Evolutionary conservation across 2,888 invertebrate genomes (phyloP).

Genomic region (Melanargia galathea): DNA sequence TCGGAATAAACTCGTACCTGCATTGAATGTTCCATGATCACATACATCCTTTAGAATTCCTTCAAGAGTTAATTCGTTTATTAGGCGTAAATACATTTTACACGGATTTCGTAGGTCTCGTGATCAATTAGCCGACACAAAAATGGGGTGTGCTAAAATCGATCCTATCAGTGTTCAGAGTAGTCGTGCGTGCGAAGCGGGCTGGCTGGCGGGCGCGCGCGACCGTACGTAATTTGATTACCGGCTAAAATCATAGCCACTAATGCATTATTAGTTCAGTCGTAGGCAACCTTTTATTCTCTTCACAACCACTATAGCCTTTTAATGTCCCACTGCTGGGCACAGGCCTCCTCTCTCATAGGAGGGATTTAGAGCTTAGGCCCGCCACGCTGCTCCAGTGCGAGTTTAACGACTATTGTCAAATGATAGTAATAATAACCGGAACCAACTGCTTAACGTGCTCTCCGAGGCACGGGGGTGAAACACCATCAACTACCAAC

Average conservation of each 20-base stretch:
- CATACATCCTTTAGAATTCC: not conserved
- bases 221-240: constrained; percentile 34
- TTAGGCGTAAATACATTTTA: not conserved
- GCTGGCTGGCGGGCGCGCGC: constrained; percentile 12
- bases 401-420: too few relatives aligned
- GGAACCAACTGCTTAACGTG: too few relatives aligned
- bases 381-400: too few relatives aligned
- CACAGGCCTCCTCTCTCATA: too few relatives aligned
- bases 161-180: constrained; percentile 22
- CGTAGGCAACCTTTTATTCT: constrained; percentile 5
- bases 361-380: too few relatives aligned
- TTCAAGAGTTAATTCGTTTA: not conserved
- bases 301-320: too few relatives aligned
- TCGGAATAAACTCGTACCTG: not conserved
- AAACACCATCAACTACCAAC: too few relatives aligned
- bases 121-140: constrained; percentile 17
- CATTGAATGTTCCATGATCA: not conserved
- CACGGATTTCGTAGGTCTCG: not conserved
- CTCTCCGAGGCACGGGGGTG: too few relatives aligned
- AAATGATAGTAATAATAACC: too few relatives aligned
- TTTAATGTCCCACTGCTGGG: too few relatives aligned
- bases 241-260: constrained; percentile 33
- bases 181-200: constrained; percentile 26
- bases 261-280: constrained; percentile 26
- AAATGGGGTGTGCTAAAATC: constrained; percentile 21